These are phyloP conservation scores for Meriones psammophilus DNA, from an alignment of 2,797 vertebrate genomes.

Conservation along the genomic window DNA sequence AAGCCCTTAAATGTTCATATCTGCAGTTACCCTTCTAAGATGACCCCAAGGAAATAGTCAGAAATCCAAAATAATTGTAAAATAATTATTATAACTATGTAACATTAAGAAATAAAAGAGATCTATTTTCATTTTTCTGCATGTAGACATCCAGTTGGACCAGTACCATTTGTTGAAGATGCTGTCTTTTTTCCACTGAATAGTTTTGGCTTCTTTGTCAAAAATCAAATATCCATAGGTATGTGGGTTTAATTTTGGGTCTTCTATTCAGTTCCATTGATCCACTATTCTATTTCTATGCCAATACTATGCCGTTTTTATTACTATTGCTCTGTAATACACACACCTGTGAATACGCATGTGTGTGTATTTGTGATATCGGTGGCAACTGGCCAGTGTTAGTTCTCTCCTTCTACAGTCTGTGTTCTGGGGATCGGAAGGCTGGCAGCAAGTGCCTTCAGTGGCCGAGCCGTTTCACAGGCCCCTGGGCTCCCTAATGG, in stretches of 20 bases:
- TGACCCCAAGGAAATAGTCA: background rate
- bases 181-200: no score
- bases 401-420: background rate
- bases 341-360: no score
- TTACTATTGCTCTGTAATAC: no score
- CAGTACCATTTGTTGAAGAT: no score
- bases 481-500: background rate
- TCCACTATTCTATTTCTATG: no score
- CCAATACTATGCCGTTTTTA: no score
- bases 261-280: no score
- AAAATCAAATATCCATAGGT: no score
- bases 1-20: background rate
- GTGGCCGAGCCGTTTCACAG: background rate
- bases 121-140: no score
- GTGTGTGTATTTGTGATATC: background rate
- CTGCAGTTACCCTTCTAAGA: background rate
- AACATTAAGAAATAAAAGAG: background rate
- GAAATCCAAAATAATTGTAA: background rate
- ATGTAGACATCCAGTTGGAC: no score
- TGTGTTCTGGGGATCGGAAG: background rate
- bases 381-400: background rate
- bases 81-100: background rate
- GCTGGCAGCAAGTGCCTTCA: background rate
- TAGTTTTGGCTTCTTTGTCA: no score
- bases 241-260: no score